These are phyloP conservation scores for Dendrocopos noguchii DNA, from an alignment of 2,113 vertebrate species.

Conservation along the genomic window DNA sequence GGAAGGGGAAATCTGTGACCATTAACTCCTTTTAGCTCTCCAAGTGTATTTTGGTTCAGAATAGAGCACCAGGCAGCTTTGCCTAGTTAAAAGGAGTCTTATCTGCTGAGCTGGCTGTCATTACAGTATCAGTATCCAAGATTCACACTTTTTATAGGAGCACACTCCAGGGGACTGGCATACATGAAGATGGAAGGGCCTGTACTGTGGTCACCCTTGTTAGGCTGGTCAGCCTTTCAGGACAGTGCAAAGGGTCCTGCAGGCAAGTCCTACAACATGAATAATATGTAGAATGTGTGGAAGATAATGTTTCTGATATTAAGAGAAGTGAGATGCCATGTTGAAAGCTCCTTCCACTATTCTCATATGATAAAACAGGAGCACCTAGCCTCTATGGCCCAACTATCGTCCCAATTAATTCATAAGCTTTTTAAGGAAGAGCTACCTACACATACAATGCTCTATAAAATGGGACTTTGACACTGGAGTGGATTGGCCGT, in stretches of 20 bases:
- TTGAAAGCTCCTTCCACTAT: not conserved
- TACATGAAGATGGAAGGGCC: not conserved
- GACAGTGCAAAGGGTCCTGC: not conserved
- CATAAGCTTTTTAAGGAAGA: constrained; percentile 6
- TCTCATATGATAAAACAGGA: not conserved
- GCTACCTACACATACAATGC: not conserved
- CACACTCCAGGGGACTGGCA: too few species aligned
- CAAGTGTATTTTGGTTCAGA: not conserved
- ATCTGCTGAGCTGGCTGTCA: not conserved
- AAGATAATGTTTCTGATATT: not conserved
- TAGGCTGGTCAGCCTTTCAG: not conserved
- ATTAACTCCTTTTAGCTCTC: not conserved
- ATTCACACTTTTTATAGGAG: rapidly evolving
- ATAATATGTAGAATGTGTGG: not conserved
- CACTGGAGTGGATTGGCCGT: constrained; percentile 15
- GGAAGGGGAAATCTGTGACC: not conserved
- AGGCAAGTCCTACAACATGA: not conserved
- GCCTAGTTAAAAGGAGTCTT: not conserved
- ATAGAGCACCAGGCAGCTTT: not conserved
- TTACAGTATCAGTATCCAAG: not conserved
- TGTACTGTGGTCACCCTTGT: rapidly evolving
- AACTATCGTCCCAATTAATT: not conserved
- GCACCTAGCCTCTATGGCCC: not conserved
- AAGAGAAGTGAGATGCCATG: not conserved
- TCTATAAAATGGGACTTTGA: constrained; percentile 20